phyloP scores from a whole-genome alignment of 35 echinoderm and acorn worm genomes.

The Acanthaster planci region DNA sequence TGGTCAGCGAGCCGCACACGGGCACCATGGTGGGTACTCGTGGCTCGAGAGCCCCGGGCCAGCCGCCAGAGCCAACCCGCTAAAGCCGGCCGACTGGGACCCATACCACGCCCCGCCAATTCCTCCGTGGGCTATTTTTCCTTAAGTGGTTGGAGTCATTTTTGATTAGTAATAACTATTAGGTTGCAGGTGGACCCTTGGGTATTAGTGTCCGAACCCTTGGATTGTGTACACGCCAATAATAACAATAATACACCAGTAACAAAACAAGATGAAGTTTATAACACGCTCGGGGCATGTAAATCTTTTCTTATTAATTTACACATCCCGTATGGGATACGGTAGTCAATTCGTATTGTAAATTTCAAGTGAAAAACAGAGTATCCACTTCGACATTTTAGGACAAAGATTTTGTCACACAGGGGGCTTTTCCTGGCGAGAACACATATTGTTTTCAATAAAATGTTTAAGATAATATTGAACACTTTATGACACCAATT shows the following conservation, averaged over 20 bases:
- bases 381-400: too few species aligned
- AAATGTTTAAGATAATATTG: too few species aligned
- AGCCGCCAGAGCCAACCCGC: neutral
- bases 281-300: neutral
- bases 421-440: too few species aligned
- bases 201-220: neutral
- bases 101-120: slow-evolving; percentile 2
- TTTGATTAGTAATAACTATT: slow-evolving; percentile 21
- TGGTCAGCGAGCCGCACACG: slow-evolving; percentile 23
- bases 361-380: too few species aligned
- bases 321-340: neutral
- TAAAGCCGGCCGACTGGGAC: neutral
- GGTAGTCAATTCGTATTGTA: too few species aligned
- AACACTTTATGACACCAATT: too few species aligned
- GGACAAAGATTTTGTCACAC: too few species aligned
- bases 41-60: neutral
- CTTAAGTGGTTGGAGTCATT: neutral
- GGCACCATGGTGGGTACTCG: slow-evolving; percentile 9
- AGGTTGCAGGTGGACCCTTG: slow-evolving; percentile 2
- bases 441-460: too few species aligned
- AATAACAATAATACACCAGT: neutral
- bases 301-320: slow-evolving; percentile 10
- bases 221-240: neutral
- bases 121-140: slow-evolving; percentile 17
- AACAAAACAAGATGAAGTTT: neutral